Evolutionary conservation across 2,113 vertebrate species (phyloP).

Genomic region (Dicentrarchus labrax): DNA sequence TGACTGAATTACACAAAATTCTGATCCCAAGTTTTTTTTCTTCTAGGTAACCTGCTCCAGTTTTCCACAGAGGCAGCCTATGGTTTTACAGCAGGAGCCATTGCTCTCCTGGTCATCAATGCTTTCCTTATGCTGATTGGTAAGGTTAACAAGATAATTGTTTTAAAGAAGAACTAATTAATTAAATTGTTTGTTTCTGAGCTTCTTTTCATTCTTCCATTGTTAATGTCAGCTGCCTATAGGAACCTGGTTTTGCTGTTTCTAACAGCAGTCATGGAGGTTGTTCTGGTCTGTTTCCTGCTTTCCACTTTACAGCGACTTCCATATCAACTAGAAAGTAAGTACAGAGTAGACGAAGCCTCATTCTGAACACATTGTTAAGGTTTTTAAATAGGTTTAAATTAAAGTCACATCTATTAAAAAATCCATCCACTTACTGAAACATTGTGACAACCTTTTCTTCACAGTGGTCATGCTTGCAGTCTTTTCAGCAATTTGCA

Average conservation of each 20-base stretch:
- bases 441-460: slow-evolving; percentile 8
- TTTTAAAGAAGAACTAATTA: background rate
- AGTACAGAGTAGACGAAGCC: slow-evolving; percentile 30
- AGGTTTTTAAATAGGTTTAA: background rate
- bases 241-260: slow-evolving; percentile 87
- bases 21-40: background rate
- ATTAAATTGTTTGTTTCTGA: background rate
- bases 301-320: slow-evolving; percentile 88
- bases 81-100: slow-evolving; percentile 87
- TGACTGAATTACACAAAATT: background rate
- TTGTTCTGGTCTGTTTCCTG: slow-evolving; percentile 87
- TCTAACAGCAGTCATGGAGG: slow-evolving; percentile 86
- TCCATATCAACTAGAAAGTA: slow-evolving; percentile 88
- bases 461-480: slow-evolving; percentile 85
- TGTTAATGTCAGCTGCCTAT: slow-evolving; percentile 83
- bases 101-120: slow-evolving; percentile 89
- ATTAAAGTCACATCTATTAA: background rate
- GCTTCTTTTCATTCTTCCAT: background rate
- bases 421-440: background rate
- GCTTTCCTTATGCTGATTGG: slow-evolving; percentile 87
- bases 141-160: slow-evolving; percentile 66
- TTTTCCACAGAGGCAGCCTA: slow-evolving; percentile 61
- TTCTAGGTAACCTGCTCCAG: slow-evolving; percentile 80
- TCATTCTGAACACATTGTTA: background rate
- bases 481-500: slow-evolving; percentile 83